Percentiles rank a stretch among this genome's conserved stretches.
Conservation (phyloP, 2,113 vertebrate species). For the Antechinus stuartii region DNA sequence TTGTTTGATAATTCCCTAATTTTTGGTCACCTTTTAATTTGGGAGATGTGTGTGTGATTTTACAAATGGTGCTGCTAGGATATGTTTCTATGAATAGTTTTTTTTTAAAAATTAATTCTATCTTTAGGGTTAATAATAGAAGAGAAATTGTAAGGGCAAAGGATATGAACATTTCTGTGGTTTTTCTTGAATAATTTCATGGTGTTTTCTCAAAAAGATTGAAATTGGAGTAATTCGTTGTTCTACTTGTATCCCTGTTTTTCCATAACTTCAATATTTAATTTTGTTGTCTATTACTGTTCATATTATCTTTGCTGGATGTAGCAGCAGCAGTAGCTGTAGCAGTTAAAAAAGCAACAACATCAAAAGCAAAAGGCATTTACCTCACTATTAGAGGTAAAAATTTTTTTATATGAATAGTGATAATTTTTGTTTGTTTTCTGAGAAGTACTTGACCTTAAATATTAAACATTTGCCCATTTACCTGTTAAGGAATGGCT, state of each 20-base stretch:
- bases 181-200: background rate
- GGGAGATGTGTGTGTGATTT: background rate
- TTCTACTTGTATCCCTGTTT: background rate
- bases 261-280: background rate
- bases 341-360: background rate
- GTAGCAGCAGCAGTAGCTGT: background rate
- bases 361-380: background rate
- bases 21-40: background rate
- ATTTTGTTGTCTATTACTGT: background rate
- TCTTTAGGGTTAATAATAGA: background rate
- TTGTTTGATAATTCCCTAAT: background rate
- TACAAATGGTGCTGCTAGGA: background rate
- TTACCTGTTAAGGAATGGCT: background rate
- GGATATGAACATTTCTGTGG: background rate
- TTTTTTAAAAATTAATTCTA: background rate
- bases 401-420: background rate
- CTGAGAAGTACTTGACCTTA: background rate
- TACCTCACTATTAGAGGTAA: background rate
- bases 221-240: background rate
- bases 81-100: background rate
- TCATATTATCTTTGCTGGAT: background rate
- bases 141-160: background rate
- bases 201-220: background rate
- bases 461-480: background rate
- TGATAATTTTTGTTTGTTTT: background rate